phyloP scores from a whole-genome alignment of 2,888 invertebrate species.

The Dermolepida albohirtum region DNA sequence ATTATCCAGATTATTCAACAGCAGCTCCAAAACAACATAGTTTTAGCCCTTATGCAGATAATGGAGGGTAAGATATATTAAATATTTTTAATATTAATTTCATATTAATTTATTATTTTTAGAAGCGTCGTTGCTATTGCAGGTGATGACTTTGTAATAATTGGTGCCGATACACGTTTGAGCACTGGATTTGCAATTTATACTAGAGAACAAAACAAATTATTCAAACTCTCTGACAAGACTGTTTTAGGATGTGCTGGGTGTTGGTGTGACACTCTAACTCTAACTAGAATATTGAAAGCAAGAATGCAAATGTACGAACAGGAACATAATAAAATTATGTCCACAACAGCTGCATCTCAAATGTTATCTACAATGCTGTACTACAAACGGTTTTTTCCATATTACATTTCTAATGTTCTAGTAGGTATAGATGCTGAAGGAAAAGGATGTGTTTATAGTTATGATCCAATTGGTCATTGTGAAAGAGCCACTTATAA shows the following conservation, averaged over 20 bases:
- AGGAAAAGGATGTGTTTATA: slow-evolving; percentile 94
- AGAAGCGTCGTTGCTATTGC: slow-evolving; percentile 96
- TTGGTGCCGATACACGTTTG: slow-evolving; percentile 95
- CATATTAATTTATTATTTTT: slow-evolving; percentile 50
- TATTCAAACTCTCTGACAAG: slow-evolving; percentile 82
- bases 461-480: slow-evolving; percentile 98
- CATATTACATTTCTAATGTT: slow-evolving; percentile 96
- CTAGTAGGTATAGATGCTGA: slow-evolving; percentile 93
- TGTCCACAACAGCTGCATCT: slow-evolving; percentile 92
- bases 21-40: slow-evolving; percentile 63
- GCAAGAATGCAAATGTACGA: slow-evolving; percentile 95
- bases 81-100: not conserved
- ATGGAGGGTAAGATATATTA: slow-evolving; percentile 75
- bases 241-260: slow-evolving; percentile 95
- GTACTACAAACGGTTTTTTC: slow-evolving; percentile 97
- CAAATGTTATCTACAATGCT: slow-evolving; percentile 97
- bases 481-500: slow-evolving; percentile 86
- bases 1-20: slow-evolving; percentile 59
- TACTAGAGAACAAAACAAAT: slow-evolving; percentile 88
- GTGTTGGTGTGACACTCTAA: slow-evolving; percentile 97
- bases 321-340: slow-evolving; percentile 92
- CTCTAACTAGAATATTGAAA: slow-evolving; percentile 84
- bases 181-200: slow-evolving; percentile 92
- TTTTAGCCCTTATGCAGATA: slow-evolving; percentile 79
- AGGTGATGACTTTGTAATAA: slow-evolving; percentile 93